Conservation (phyloP, 2,113 vertebrate genomes). For the Onychostruthus taczanowskii region DNA sequence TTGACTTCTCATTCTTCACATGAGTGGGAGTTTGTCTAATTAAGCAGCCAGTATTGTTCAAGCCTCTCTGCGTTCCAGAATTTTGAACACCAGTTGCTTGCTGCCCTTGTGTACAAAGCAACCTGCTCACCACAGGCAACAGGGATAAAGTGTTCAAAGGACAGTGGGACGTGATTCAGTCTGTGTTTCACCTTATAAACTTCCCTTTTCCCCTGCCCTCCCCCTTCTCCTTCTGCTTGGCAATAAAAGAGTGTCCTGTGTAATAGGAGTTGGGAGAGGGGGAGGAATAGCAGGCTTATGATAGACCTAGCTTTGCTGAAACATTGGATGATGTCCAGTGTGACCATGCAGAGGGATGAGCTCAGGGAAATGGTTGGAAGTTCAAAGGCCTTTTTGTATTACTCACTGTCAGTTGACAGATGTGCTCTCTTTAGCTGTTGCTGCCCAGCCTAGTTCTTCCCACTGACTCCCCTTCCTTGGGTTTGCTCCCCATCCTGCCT, state of each 20-base stretch:
- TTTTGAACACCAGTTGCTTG: neutral
- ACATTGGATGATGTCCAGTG: conserved; percentile 48
- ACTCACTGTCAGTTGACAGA: conserved; percentile 1
- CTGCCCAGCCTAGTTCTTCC: neutral
- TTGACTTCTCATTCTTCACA: neutral
- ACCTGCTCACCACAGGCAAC: neutral
- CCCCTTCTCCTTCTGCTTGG: neutral
- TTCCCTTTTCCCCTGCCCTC: neutral
- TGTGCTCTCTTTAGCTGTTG: neutral
- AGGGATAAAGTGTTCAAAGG: conserved; percentile 25
- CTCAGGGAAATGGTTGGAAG: conserved; percentile 44
- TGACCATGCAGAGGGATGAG: conserved; percentile 51
- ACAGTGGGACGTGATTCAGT: neutral
- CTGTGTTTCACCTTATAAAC: conserved; percentile 48
- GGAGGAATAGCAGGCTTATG: neutral
- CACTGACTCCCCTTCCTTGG: neutral
- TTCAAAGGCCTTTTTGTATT: conserved; percentile 61
- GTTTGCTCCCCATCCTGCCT: neutral
- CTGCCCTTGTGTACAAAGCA: neutral
- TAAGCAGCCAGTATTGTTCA: neutral
- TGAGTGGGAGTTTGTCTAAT: neutral
- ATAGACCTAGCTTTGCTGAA: conserved; percentile 45
- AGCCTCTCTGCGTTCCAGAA: neutral
- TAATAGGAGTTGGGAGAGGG: conserved; percentile 53
- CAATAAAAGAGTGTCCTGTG: conserved; percentile 29